These are phyloP conservation scores for Porites australiensis DNA, from an alignment of 64 coral and sea anemone species.

Conservation along the genomic window DNA sequence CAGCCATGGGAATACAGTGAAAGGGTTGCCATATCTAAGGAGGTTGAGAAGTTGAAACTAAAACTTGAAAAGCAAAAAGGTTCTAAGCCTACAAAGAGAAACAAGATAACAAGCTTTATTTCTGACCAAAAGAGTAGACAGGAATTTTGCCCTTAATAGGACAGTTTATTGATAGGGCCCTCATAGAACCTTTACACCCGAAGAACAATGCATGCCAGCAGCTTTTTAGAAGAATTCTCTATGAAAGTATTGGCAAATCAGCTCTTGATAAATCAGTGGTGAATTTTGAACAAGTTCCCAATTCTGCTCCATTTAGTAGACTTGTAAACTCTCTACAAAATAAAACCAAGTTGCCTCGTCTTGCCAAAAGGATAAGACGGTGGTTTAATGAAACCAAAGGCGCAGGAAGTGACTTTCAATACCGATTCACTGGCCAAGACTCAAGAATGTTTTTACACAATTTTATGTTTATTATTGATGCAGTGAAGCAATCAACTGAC, in stretches of 20 bases:
- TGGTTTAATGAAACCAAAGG: constrained; percentile 56
- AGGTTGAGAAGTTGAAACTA: constrained; percentile 54
- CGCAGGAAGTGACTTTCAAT: constrained; percentile 38
- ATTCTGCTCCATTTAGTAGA: constrained; percentile 44
- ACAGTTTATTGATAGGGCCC: constrained; percentile 67
- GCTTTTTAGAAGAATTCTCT: constrained; percentile 1
- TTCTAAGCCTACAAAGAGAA: constrained; percentile 39
- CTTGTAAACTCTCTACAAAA: constrained; percentile 32
- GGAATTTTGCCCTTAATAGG: constrained; percentile 76
- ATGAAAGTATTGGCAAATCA: neutral
- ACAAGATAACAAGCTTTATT: constrained; percentile 58
- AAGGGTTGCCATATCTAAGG: constrained; percentile 64
- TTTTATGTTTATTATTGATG: constrained; percentile 81
- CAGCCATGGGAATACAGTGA: constrained; percentile 49
- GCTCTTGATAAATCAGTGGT: constrained; percentile 12
- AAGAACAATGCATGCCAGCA: constrained; percentile 77
- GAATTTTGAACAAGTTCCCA: constrained; percentile 15
- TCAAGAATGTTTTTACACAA: constrained; percentile 65
- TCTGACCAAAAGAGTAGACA: constrained; percentile 41
- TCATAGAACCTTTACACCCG: constrained; percentile 60
- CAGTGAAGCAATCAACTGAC: constrained; percentile 34
- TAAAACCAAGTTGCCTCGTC: constrained; percentile 25
- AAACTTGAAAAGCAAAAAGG: constrained; percentile 55
- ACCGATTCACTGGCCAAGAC: constrained; percentile 63
- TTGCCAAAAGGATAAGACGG: constrained; percentile 48